phyloP scores from a whole-genome alignment of 2,888 invertebrate species.

The Troides oblongomaculatus region DNA sequence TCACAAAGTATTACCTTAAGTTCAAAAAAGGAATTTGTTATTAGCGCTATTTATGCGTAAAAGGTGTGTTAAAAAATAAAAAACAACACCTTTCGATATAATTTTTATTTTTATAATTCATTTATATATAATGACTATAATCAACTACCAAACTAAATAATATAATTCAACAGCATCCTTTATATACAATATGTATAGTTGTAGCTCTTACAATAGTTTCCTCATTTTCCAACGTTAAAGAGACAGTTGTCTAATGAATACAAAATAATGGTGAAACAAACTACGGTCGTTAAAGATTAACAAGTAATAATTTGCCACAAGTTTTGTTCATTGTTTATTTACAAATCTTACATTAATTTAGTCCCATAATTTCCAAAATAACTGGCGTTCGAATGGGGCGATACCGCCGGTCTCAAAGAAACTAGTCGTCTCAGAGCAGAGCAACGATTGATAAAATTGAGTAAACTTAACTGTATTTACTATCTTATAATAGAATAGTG shows the following conservation, averaged over 20 bases:
- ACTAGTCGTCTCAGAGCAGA: constrained; percentile 26
- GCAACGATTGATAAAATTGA: constrained; percentile 62
- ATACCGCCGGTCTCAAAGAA: constrained; percentile 4
- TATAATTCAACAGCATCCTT: constrained; percentile 78
- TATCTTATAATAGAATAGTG: constrained; percentile 15
- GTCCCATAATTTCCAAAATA: constrained; percentile 76
- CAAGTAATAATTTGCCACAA: constrained; percentile 78
- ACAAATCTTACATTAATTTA: constrained; percentile 77
- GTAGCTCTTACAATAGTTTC: constrained; percentile 48
- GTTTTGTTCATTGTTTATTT: constrained; percentile 70
- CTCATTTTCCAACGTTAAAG: constrained; percentile 53
- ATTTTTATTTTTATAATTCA: constrained; percentile 73
- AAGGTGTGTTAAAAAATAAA: constrained; percentile 24
- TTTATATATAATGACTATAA: constrained; percentile 78
- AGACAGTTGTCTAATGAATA: constrained; percentile 58
- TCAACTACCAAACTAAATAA: constrained; percentile 79
- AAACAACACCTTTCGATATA: constrained; percentile 65
- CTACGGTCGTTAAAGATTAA: constrained; percentile 66
- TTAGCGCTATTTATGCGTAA: too few species aligned
- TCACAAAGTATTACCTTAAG: too few species aligned
- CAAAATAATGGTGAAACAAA: constrained; percentile 66
- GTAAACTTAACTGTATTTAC: constrained; percentile 60
- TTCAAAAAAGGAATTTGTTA: too few species aligned
- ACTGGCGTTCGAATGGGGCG: constrained; percentile 43
- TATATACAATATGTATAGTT: constrained; percentile 78